These are phyloP conservation scores for Actinia tenebrosa DNA, from an alignment of 64 coral and sea anemone species.

Conservation along the genomic window DNA sequence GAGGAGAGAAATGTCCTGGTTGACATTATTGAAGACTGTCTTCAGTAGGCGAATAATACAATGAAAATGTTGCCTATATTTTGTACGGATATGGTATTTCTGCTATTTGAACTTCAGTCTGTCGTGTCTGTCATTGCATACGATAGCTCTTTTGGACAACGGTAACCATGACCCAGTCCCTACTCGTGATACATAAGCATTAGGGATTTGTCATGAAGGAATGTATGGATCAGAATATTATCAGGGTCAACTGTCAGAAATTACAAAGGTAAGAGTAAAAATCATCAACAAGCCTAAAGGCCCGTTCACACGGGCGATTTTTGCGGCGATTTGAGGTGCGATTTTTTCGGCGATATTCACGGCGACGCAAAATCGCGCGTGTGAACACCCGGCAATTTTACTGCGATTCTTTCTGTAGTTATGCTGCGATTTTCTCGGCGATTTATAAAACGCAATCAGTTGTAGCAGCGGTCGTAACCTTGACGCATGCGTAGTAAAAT, in stretches of 20 bases:
- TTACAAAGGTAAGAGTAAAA: not conserved
- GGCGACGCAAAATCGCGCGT: no score
- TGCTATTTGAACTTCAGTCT: not conserved
- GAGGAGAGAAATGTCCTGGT: conserved; percentile 39
- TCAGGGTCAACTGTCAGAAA: not conserved
- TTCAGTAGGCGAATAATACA: not conserved
- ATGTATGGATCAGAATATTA: not conserved
- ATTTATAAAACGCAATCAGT: no score
- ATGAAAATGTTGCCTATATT: not conserved
- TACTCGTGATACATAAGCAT: not conserved
- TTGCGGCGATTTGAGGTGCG: no score
- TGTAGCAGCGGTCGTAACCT: no score
- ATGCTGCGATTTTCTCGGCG: no score
- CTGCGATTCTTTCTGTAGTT: no score
- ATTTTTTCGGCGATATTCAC: no score
- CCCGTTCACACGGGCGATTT: no score
- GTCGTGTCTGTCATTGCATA: not conserved
- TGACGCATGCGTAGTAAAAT: no score
- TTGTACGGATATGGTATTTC: not conserved
- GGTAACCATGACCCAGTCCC: not conserved
- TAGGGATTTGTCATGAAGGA: not conserved
- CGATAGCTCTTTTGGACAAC: not conserved
- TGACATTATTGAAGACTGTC: conserved; percentile 13
- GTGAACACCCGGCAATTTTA: no score
- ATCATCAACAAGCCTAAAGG: not conserved